Evolutionary conservation across 1,140 invertebrate species (phyloP), one percentile per base, ranked within the genome.

Genomic region (Dinoponera quadriceps): DNA sequence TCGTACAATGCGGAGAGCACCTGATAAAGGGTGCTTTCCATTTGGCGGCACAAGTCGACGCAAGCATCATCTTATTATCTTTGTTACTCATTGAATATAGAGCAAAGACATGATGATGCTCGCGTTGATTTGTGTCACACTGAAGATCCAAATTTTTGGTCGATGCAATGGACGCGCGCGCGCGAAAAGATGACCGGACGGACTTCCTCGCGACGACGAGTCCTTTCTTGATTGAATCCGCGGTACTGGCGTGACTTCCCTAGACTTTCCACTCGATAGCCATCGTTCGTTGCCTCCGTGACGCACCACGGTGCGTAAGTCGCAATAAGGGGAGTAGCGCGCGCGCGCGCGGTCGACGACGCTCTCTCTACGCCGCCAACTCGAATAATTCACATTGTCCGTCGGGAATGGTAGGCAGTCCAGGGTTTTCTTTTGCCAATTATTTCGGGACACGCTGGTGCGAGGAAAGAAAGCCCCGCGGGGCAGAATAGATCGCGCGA

Each of bases 341-440:
- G 72, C 59, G 44, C 20, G 60, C 68, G 65, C 72, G 72, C 59
- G 44, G 84, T 75, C 69, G 82, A 86, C 78, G 84, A 86, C 84
- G 87, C 84, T 75, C 87, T 89, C 91, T 91, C 91, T 88, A 92
- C 92, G 89, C 92, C 93, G 92, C 89, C 92, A 91, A 91, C 92
- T 93, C 92, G 91, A 94, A 94, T 94, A 94, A 94, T 94, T 94
- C 92, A 94, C 94, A 94, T 94, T 94, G 94, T 94, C 93, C 92
- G 93, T 93, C 93, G 92, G 92, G 91, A 93, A 92, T 91, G 92
- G 90, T 91, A 85, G 89, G 80, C 89, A 66, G 89, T 94, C 88
- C 84, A 91, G 73, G 88, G 86, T 89, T 94, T 94, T 93, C 89
- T 94, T 94, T 94, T 94, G 93, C 89, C 91, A 94, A 94, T 94